Conservation (phyloP, 2,113 vertebrate species). For the Myxocyprinus asiaticus region DNA sequence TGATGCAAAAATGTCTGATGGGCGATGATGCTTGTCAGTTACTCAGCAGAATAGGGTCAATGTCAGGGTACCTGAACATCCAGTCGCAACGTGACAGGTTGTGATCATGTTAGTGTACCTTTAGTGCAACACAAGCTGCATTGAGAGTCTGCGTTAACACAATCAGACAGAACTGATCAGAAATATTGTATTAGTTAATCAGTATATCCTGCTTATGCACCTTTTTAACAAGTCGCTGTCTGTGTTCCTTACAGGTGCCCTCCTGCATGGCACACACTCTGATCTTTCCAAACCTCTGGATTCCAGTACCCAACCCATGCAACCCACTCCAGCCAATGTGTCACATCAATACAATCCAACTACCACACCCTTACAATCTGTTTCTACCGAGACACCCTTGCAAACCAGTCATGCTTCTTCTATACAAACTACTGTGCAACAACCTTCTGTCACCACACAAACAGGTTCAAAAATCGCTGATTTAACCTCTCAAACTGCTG, state of each 20-base stretch:
- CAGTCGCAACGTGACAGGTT: no score
- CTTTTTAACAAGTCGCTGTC: not conserved
- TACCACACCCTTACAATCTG: not conserved
- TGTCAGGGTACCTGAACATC: no score
- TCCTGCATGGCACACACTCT: not conserved
- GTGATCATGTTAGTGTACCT: no score
- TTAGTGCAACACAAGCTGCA: no score
- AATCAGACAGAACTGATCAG: not conserved
- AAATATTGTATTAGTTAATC: not conserved
- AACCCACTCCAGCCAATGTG: accelerated
- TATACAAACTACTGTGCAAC: not conserved
- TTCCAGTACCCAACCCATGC: not conserved
- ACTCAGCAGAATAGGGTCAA: no score
- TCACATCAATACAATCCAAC: accelerated
- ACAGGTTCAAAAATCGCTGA: no score
- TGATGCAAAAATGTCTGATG: no score
- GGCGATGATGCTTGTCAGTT: no score
- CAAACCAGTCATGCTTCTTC: accelerated
- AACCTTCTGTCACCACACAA: not conserved
- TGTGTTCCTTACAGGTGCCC: not conserved
- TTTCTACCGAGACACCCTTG: not conserved
- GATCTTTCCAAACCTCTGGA: accelerated
- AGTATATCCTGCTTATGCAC: not conserved
- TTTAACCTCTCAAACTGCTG: no score
- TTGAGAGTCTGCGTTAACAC: no score